These are phyloP conservation scores for Sipha flava DNA, from an alignment of 1,140 invertebrate species.

Conservation along the genomic window DNA sequence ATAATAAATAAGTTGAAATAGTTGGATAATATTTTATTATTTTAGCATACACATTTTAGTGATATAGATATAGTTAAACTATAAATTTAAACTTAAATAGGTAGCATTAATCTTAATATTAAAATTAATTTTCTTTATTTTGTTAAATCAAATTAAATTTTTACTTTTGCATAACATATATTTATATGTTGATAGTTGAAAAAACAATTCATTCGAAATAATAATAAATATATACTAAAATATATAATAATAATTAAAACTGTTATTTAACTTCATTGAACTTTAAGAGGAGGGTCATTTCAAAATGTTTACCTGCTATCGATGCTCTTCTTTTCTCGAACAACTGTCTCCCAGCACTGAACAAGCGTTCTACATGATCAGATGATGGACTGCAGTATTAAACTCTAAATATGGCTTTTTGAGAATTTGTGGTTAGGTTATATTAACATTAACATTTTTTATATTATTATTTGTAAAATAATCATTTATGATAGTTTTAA, in stretches of 20 bases:
- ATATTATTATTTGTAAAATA: background rate
- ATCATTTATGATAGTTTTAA: background rate
- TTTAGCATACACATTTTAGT: too few species aligned
- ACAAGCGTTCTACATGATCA: background rate
- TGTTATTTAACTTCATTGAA: background rate
- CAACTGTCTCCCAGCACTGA: background rate
- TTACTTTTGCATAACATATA: too few species aligned
- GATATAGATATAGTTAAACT: too few species aligned
- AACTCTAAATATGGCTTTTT: background rate
- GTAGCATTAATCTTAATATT: too few species aligned
- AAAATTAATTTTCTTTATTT: too few species aligned
- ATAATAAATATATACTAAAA: too few species aligned
- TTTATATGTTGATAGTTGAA: too few species aligned
- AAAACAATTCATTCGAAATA: too few species aligned
- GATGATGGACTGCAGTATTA: background rate
- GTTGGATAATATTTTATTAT: too few species aligned
- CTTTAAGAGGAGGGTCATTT: background rate
- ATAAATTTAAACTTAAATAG: too few species aligned
- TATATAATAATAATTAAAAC: background rate
- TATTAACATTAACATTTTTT: background rate
- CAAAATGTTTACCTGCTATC: background rate
- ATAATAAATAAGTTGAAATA: too few species aligned
- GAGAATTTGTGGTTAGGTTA: background rate
- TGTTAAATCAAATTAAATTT: too few species aligned
- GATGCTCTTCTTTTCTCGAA: background rate